Base-by-base conservation (phyloP, 2,797 vertebrate species). In the Hirundo rustica region DNA sequence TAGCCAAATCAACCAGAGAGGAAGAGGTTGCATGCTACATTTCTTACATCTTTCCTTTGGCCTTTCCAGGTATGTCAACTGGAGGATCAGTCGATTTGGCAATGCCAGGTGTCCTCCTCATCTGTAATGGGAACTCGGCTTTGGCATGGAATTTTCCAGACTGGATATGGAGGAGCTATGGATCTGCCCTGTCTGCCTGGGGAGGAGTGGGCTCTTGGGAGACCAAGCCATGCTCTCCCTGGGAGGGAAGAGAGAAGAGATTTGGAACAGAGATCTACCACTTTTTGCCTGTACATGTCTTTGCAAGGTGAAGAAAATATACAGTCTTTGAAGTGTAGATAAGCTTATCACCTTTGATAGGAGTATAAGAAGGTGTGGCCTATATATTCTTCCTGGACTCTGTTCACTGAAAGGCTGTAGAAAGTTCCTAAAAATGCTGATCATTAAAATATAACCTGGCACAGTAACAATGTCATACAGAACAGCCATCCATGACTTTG, bases 101-200 rank as follows among this genome's bases (percentile, higher is more conserved):
- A 77, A 32, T 45, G 5, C 15, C 73, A 36, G 23, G 3, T 38
- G 11, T 14, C 6, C 6, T 70, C n/a, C 27, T 11, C 47, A 44
- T n/a, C 16, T 47, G 10, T 9, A 11, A 47, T 70, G 51, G 7
- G 25, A 73, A 9, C 14, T 79, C 0, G 0, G 36, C 16, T 25
- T 87, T 58, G 32, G 4, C 20, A 19, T 18, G 27, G 34, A 34
- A 30, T 16, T 25, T 51, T 89, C 25, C 51, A 76, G 18, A 58
- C 4, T 26, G 22, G 22, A 42, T 32, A 16, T 0, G 1, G 40
- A 65, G 25, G 2, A 4, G 13, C 10, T 54, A 16, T 61, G 7
- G 22, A 18, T 8, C 18, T 68, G 7, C 7, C 11, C 34, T 34
- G 2, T 32, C 26, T 81, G 29, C 5, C 10, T 79, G n/a, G 15